Evolutionary conservation across 1,140 invertebrate species (phyloP), one percentile per base, ranked within the genome.

Genomic region (Cyrtorhinus lividipennis): DNA sequence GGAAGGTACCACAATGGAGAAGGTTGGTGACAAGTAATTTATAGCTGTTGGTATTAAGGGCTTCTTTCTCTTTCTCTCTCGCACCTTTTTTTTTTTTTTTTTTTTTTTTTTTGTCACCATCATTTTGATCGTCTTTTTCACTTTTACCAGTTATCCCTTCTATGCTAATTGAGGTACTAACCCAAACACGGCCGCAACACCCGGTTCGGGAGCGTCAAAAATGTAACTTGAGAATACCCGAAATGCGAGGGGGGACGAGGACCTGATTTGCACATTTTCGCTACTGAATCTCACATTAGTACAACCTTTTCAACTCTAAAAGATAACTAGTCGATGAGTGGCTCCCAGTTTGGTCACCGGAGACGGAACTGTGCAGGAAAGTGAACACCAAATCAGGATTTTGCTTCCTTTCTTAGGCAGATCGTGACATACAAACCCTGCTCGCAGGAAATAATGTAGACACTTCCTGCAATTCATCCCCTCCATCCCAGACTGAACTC

Each of bases 221-320:
- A n/a, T 44, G 48, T 53, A 53, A 53, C 48, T 20, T 20, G 48
- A 53, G 48, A 53, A 22, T 44, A n/a, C 8, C 38, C 38, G 38
- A n/a, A n/a, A n/a, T n/a, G 8, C 38, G 38, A 44, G n/a, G 62
- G 62, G 70, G 67, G 67, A 56, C 20, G n/a, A n/a, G 48, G n/a
- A n/a, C n/a, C n/a, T n/a, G n/a, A n/a, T n/a, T n/a, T n/a, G n/a
- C n/a, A n/a, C n/a, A n/a, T n/a, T n/a, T n/a, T n/a, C n/a, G n/a
- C n/a, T n/a, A n/a, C n/a, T n/a, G n/a, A n/a, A n/a, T n/a, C n/a
- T n/a, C n/a, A n/a, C n/a, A n/a, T n/a, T n/a, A n/a, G n/a, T n/a
- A n/a, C n/a, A n/a, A n/a, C n/a, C n/a, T n/a, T n/a, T n/a, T n/a
- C n/a, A n/a, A n/a, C n/a, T n/a, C n/a, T n/a, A n/a, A n/a, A n/a